Percentiles rank a stretch among this genome's conserved stretches.
Evolutionary conservation across 2,888 invertebrate species (phyloP).

Genomic region (Meliscaeva auricollis): DNA sequence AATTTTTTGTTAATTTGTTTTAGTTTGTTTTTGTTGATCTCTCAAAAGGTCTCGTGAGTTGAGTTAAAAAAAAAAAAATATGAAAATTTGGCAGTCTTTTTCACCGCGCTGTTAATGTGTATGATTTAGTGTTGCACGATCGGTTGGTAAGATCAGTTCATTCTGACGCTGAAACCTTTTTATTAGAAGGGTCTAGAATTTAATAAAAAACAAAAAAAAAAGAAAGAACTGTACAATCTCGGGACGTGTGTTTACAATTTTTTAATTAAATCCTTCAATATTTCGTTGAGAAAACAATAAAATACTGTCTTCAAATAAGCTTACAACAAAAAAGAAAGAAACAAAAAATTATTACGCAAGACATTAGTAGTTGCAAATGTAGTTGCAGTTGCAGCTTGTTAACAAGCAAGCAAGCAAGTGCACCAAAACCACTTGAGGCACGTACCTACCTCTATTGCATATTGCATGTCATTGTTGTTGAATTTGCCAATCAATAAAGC

Average conservation of each 20-base stretch:
- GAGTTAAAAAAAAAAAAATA: not conserved
- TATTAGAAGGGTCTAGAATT: no score
- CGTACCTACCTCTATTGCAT: constrained; percentile 35
- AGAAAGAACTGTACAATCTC: not conserved
- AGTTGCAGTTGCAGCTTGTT: constrained; percentile 42
- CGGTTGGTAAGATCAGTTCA: constrained; percentile 22
- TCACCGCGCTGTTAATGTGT: not conserved
- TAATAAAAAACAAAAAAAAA: not conserved
- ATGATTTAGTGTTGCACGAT: constrained; percentile 18
- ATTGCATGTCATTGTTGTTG: constrained; percentile 54
- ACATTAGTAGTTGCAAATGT: not conserved
- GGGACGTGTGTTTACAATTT: not conserved
- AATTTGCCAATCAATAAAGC: constrained; percentile 68
- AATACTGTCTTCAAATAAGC: constrained; percentile 2
- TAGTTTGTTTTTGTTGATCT: not conserved
- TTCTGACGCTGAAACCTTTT: not conserved
- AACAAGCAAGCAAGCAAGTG: constrained; percentile 46
- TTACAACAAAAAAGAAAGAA: not conserved
- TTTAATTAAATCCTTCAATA: not conserved
- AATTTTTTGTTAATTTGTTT: not conserved
- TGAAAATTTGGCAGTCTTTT: constrained; percentile 25
- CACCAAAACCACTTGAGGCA: constrained; percentile 50
- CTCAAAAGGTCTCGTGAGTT: constrained; percentile 24
- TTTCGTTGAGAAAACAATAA: constrained; percentile 1
- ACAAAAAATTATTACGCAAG: constrained; percentile 56